phyloP scores from a whole-genome alignment of 2,113 vertebrate species.

The Hippocampus barbouri region DNA sequence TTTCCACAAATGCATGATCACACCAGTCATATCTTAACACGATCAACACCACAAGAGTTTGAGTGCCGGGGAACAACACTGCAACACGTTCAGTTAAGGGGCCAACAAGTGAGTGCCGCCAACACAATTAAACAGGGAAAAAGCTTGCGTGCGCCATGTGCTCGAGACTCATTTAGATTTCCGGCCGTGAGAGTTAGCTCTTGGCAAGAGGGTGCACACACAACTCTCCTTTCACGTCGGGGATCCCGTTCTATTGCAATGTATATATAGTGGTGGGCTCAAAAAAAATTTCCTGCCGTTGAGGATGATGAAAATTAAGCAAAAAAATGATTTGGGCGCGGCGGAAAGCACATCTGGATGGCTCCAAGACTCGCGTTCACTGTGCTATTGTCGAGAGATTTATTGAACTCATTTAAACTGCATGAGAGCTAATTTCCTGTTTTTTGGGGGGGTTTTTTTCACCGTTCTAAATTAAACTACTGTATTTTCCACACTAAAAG shows the following conservation, averaged over 20 bases:
- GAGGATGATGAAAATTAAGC: constrained; percentile 21
- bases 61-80: constrained; percentile 15
- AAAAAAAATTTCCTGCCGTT: constrained; percentile 20
- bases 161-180: constrained; percentile 15
- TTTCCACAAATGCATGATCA: constrained; percentile 7
- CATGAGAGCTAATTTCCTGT: constrained; percentile 59
- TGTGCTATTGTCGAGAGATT: constrained; percentile 16
- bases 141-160: constrained; percentile 19
- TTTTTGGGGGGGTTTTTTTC: constrained; percentile 25
- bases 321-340: neutral
- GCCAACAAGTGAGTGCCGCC: constrained; percentile 45
- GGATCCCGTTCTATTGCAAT: constrained; percentile 18
- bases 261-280: constrained; percentile 14
- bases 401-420: constrained; percentile 54
- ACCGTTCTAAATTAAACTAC: constrained; percentile 47
- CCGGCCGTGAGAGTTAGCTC: constrained; percentile 11
- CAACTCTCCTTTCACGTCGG: constrained; percentile 27
- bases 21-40: constrained; percentile 9
- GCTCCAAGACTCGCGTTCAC: constrained; percentile 38
- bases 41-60: constrained; percentile 17
- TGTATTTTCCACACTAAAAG: no score
- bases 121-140: constrained; percentile 29
- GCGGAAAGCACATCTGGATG: constrained; percentile 45
- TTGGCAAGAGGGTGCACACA: constrained; percentile 32
- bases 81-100: constrained; percentile 33